Percentiles rank a stretch among this genome's conserved stretches.
These are phyloP conservation scores for Mus musculus DNA, from an alignment of 2,113 vertebrate genomes.

Conservation along the genomic window DNA sequence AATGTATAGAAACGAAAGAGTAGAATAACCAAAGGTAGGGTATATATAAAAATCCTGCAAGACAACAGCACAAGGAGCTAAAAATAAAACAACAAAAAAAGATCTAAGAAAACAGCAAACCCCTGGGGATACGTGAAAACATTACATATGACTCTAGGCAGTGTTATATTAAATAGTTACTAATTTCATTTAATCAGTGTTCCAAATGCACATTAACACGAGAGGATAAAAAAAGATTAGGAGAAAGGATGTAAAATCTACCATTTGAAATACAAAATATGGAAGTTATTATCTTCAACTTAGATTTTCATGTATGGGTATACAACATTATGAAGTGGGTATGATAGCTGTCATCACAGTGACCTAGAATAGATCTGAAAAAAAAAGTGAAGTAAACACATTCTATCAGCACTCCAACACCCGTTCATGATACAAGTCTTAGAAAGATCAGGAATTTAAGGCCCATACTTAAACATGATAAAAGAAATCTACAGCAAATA, in stretches of 20 bases:
- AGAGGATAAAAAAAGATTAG: not conserved
- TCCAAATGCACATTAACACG: not conserved
- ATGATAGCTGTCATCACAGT: not conserved
- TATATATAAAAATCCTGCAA: not conserved
- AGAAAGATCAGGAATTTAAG: no score
- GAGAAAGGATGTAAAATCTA: not conserved
- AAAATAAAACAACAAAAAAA: conserved; percentile 35
- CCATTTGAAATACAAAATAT: conserved; percentile 35
- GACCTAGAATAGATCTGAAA: not conserved
- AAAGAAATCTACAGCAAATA: no score
- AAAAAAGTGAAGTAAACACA: not conserved
- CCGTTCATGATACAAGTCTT: no score
- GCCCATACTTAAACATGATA: no score
- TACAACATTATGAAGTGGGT: not conserved
- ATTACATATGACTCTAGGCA: not conserved
- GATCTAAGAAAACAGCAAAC: not conserved
- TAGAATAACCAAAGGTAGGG: not conserved
- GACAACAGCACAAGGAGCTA: not conserved
- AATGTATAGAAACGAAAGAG: not conserved
- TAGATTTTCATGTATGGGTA: not conserved
- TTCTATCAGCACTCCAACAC: not conserved
- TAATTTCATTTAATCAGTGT: conserved; percentile 28
- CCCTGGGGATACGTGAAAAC: not conserved
- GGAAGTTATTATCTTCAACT: not conserved
- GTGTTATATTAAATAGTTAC: not conserved